Evolutionary conservation across 2,797 vertebrate species (phyloP), one percentile per base, ranked within the genome.

Genomic region (Tenualosa thibaudeaui): DNA sequence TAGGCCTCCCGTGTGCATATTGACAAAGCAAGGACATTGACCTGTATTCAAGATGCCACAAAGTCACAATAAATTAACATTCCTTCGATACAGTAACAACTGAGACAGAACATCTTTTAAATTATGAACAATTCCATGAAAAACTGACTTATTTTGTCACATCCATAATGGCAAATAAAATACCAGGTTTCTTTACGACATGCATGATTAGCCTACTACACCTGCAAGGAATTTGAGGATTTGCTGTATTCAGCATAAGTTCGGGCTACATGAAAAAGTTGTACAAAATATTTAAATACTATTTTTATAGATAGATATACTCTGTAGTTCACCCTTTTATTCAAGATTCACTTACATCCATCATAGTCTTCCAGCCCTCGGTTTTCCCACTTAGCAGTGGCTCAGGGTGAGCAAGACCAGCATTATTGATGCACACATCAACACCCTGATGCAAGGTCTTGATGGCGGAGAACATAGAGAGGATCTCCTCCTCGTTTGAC

Each of bases 351-450:
- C 95, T 96, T 93, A 98, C 97, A 0, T 96, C 95, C 53, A 97
- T 91, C 96, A 98, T 97, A 2, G 94, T 96, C 89, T 92, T 95
- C 97, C 97, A 98, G 84, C 93, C 90, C 1, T 95, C 94, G 0
- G 96, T 97, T 88, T 84, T 95, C 46, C 97, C 97, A 0, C 88
- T 95, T 58, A 98, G 90, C 88, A 98, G 91, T 3, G 92, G 88
- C 84, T 96, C 97, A 0, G 95, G 92, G 8, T 94, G 93, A 24
- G 95, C 95, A 86, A 98, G 83, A 81, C 97, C 97, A 0, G 97
- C 97, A 0, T 98, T 98, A 93, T 97, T 98, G 93, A 98, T 96
- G 92, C 97, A 98, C 40, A 98, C 96, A 0, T 98, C 97, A 75
- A 98, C 95, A 0, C 97, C 97, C 12, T 92, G 90, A 86, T 98